Base-by-base conservation (phyloP, 1,140 invertebrate genomes). In the Drosophila littoralis region DNA sequence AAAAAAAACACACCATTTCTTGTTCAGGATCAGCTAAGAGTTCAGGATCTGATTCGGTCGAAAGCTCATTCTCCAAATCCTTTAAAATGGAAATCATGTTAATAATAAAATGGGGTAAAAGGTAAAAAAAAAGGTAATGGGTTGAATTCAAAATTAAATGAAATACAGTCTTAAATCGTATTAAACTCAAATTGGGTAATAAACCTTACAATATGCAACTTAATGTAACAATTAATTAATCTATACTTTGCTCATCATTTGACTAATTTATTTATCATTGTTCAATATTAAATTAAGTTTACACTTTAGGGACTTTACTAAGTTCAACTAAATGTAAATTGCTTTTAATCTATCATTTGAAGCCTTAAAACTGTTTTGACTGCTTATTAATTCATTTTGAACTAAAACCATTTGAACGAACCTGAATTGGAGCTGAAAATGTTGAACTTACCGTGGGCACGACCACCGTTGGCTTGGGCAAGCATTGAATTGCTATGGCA, bases 361-460 rank as follows among this genome's bases (percentile, higher is more conserved):
- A 52, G 50, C 50, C 50, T 13, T 52, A 7, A 7, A 46, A 8
- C 15, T 46, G 1, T 8, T 17, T 8, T 32, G 12, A 13, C 33
- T 12, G 35, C 15, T 40, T 22, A 36, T 28, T 55, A 55, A 55
- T 55, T 40, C 5, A 35, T 8, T 9, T 32, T 35, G 28, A 50
- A 22, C 48, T 9, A 8, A 32, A 54, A 51, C n/a, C 10, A 64
- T 15, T 32, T n/a, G 12, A 42, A 58, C 51, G 50, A 52, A 7
- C 9, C 46, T 65, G 57, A 51, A 51, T 45, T 64, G 15, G 50
- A 32, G 48, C 13, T 50, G 48, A 10, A 45, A 61, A 42, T 48
- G 54, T 35, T 59, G 17, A 40, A 91, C 90, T 91, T 91, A 91
- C 90, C 90, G 77, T 64, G 68, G 77, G 42, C 66, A 61, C 45